Percentiles rank a stretch among this genome's conserved stretches.
Evolutionary conservation across 2,888 invertebrate species (phyloP).

Genomic region (Pammene aurita): DNA sequence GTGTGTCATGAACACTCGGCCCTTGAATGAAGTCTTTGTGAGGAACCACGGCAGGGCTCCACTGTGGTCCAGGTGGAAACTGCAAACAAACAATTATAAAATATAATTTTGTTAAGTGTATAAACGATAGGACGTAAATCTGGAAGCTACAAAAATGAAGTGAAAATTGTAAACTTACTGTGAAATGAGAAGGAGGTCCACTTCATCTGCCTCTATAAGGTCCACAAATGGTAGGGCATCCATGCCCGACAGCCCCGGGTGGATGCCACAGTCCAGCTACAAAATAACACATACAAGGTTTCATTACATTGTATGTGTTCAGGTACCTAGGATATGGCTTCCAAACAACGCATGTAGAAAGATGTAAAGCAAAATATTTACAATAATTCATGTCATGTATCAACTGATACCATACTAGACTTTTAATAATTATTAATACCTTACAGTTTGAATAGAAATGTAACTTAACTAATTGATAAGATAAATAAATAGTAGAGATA

Average conservation of each 20-base stretch:
- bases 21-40: constrained; percentile 98
- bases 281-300: constrained; percentile 12
- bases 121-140: too few relatives aligned
- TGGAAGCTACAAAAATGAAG: background rate
- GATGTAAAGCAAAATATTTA: too few relatives aligned
- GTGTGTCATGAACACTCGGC: constrained; percentile 99
- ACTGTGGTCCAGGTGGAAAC: constrained; percentile 99
- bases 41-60: constrained; percentile 99
- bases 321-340: too few relatives aligned
- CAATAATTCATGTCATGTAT: too few relatives aligned
- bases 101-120: too few relatives aligned
- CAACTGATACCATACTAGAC: too few relatives aligned
- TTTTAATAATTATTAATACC: too few relatives aligned
- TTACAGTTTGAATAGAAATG: too few relatives aligned
- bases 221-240: constrained; percentile 99
- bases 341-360: too few relatives aligned
- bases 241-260: constrained; percentile 98
- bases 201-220: constrained; percentile 98
- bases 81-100: constrained; percentile 67
- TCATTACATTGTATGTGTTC: background rate
- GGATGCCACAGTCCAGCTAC: constrained; percentile 98
- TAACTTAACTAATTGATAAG: too few relatives aligned
- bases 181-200: constrained; percentile 96
- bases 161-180: constrained; percentile 85
- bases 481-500: too few relatives aligned